Conservation (phyloP, 23 tunicate genomes). For the Corella eumyota region DNA sequence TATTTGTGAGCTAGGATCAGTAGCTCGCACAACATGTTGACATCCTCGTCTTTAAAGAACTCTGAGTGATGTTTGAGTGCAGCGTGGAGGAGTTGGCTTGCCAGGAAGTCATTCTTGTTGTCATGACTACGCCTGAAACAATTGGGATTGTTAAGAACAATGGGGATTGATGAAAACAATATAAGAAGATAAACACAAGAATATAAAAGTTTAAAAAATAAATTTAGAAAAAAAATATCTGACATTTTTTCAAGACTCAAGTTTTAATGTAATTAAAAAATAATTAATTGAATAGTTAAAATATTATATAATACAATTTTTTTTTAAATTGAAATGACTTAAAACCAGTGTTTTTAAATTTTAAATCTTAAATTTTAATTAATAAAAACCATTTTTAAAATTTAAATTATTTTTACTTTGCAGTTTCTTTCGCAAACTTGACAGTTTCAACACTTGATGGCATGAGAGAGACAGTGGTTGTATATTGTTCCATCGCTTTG, state of each 20-base stretch:
- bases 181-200: constrained; percentile 32
- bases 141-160: constrained; percentile 15
- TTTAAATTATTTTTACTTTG: constrained; percentile 12
- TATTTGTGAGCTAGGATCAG: constrained; percentile 24
- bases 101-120: constrained; percentile 21
- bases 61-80: constrained; percentile 28
- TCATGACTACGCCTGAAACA: constrained; percentile 43
- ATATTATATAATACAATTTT: no score
- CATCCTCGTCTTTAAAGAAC: constrained; percentile 53
- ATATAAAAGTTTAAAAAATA: no score
- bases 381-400: no score
- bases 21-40: constrained; percentile 69
- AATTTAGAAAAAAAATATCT: no score
- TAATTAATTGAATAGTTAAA: no score
- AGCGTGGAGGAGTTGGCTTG: constrained; percentile 42
- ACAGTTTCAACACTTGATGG: constrained; percentile 37
- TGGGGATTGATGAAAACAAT: no score
- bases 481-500: constrained; percentile 34
- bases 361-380: no score
- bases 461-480: constrained; percentile 33
- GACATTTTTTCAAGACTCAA: no score
- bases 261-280: no score
- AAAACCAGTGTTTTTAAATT: no score
- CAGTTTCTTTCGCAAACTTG: constrained; percentile 30
- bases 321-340: no score